Evolutionary conservation across 2,113 vertebrate genomes (phyloP).

Genomic region (Myotis brandtii): DNA sequence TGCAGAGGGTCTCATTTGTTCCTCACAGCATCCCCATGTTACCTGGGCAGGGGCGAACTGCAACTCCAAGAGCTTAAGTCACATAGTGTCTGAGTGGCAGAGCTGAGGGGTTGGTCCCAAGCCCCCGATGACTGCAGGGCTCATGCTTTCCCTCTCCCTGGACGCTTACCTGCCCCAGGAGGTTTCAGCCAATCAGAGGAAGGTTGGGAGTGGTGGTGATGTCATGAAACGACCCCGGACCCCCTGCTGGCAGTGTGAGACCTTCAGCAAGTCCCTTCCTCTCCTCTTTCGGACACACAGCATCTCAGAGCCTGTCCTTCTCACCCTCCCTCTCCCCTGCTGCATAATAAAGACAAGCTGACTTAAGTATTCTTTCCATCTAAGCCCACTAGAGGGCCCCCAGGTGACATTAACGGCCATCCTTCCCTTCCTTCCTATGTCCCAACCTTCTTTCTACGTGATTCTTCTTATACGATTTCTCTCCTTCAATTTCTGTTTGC

Average conservation of each 20-base stretch:
- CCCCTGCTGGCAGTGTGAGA: background rate
- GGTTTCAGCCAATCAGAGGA: background rate
- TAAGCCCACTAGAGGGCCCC: conserved; percentile 54
- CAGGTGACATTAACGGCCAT: background rate
- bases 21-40: background rate
- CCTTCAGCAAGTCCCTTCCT: background rate
- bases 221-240: background rate
- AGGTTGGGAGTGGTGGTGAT: background rate
- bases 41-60: background rate
- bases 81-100: background rate
- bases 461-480: background rate
- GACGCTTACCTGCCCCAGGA: no score
- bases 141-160: background rate
- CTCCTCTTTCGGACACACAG: background rate
- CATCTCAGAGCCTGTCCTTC: background rate
- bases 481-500: background rate
- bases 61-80: background rate
- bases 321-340: background rate
- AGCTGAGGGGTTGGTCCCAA: background rate
- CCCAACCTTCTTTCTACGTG: background rate
- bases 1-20: background rate
- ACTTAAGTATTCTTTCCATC: background rate
- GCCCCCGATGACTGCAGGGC: background rate
- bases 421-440: background rate
- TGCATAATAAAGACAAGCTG: fast-evolving